These are phyloP conservation scores for Stercorarius parasiticus DNA, from an alignment of 2,113 vertebrate genomes.

Conservation along the genomic window DNA sequence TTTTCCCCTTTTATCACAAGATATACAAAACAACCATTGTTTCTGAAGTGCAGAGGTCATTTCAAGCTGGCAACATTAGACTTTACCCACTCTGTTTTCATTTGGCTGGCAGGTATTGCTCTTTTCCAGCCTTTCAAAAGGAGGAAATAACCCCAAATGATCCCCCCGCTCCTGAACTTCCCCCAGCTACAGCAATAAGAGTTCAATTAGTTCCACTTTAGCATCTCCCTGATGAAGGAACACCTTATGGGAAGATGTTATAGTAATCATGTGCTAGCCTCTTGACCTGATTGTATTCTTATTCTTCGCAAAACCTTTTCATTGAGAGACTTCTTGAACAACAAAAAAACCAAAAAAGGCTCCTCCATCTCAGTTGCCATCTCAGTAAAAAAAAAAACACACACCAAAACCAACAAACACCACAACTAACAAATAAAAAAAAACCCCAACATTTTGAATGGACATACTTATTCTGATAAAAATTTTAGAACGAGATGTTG, in stretches of 20 bases:
- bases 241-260: background rate
- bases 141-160: fast-evolving
- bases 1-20: background rate
- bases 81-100: background rate
- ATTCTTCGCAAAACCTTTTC: background rate
- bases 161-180: background rate
- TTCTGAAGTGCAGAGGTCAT: background rate
- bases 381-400: background rate
- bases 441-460: fast-evolving
- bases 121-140: background rate
- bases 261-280: background rate
- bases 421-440: background rate
- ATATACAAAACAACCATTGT: background rate
- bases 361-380: background rate
- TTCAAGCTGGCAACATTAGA: background rate
- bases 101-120: background rate
- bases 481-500: background rate
- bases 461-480: background rate
- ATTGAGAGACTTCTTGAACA: background rate
- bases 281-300: background rate
- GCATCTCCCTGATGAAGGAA: background rate
- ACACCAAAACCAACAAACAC: background rate
- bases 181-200: background rate
- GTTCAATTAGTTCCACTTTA: background rate
- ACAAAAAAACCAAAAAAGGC: background rate